A percentile compares a stretch with the other conserved stretches of the same genome.
Evolutionary conservation across 2,113 vertebrate genomes (phyloP).

Genomic region (Macquaria australasica): DNA sequence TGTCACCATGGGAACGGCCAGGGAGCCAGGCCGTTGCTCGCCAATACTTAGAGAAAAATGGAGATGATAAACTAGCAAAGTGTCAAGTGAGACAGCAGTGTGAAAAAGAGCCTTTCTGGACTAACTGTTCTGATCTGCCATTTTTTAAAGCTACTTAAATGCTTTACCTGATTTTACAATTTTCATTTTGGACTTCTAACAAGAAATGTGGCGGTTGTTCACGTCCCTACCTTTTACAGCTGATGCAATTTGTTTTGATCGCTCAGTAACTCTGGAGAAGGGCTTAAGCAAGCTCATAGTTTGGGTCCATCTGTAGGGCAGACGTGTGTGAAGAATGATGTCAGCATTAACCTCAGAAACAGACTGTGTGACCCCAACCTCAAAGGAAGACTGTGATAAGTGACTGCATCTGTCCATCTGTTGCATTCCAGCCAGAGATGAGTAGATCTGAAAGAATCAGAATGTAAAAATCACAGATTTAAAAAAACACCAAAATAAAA

Average conservation of each 20-base stretch:
- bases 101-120: constrained; percentile 52
- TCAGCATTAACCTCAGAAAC: constrained; percentile 31
- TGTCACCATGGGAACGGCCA: constrained; percentile 86
- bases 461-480: background rate
- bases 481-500: background rate
- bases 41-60: constrained; percentile 67
- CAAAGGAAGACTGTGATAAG: constrained; percentile 24
- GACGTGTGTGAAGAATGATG: constrained; percentile 28
- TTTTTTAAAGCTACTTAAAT: constrained; percentile 6
- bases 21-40: constrained; percentile 74
- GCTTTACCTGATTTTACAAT: constrained; percentile 15
- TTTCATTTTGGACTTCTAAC: constrained; percentile 27
- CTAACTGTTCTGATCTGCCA: constrained; percentile 33
- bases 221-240: background rate
- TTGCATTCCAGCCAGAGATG: background rate
- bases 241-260: constrained; percentile 25
- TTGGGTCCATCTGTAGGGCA: constrained; percentile 41
- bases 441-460: constrained; percentile 7
- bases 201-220: constrained; percentile 17
- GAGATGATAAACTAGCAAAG: constrained; percentile 83
- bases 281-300: constrained; percentile 10
- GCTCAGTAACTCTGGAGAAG: constrained; percentile 12
- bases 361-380: constrained; percentile 29
- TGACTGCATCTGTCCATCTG: constrained; percentile 25
- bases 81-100: constrained; percentile 76